phyloP scores from a whole-genome alignment of 2,888 invertebrate genomes.

The Caenorhabditis plicata region DNA sequence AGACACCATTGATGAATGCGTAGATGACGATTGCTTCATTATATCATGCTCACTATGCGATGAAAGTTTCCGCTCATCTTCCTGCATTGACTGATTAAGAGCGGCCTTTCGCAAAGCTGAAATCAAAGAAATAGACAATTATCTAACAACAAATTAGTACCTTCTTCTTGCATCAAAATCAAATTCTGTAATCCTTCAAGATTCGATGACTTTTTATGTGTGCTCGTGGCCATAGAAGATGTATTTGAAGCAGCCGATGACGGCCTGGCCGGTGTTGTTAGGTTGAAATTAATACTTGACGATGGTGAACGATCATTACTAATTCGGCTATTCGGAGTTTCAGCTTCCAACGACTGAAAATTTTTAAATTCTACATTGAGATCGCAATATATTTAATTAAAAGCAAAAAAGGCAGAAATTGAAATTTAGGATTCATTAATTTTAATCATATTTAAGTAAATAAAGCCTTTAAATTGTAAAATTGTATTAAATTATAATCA shows the following conservation, averaged over 20 bases:
- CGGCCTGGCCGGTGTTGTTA: conserved; percentile 18
- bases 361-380: background rate
- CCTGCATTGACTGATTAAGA: conserved; percentile 1
- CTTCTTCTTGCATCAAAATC: conserved; percentile 32
- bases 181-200: conserved; percentile 28
- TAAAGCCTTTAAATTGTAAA: too few relatives aligned
- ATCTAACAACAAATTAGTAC: conserved; percentile 6
- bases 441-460: too few relatives aligned
- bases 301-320: background rate
- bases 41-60: conserved; percentile 28
- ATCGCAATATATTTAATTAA: too few relatives aligned
- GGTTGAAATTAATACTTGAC: conserved; percentile 14
- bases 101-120: conserved; percentile 26
- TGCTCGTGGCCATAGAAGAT: background rate
- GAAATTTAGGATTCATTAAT: too few relatives aligned
- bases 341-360: conserved; percentile 1
- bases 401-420: too few relatives aligned
- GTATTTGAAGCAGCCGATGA: conserved; percentile 17
- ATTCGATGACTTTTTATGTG: too few relatives aligned
- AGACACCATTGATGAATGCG: conserved; percentile 20
- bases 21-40: conserved; percentile 13
- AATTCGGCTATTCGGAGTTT: background rate
- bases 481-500: too few relatives aligned
- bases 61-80: conserved; percentile 22
- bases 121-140: too few relatives aligned